Percentiles rank a stretch among this genome's conserved stretches.
phyloP scores from a whole-genome alignment of 2,797 vertebrate genomes.

The Rhynchonycteris naso region DNA sequence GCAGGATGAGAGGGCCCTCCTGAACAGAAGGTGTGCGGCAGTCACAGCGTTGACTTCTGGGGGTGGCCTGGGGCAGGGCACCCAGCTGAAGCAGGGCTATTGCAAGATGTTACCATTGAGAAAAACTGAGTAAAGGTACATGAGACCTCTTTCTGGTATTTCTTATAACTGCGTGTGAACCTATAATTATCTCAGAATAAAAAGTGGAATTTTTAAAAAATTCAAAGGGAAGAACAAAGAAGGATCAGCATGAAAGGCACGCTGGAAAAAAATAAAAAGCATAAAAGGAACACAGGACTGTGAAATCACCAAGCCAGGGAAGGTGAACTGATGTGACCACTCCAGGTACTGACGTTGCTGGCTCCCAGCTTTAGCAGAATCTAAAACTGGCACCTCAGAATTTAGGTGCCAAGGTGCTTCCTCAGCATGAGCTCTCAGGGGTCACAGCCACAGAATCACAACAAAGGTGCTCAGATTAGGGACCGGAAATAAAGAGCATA shows the following conservation, averaged over 20 bases:
- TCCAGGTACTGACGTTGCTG: not conserved
- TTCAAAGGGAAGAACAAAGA: not conserved
- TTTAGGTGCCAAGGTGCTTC: not conserved
- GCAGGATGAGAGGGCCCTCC: accelerated
- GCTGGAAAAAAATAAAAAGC: not conserved
- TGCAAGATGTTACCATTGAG: not conserved
- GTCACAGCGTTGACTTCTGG: not conserved
- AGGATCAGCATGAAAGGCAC: not conserved
- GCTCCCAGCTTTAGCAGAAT: not conserved
- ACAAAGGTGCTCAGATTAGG: not conserved
- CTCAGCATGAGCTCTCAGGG: not conserved
- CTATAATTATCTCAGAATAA: not conserved
- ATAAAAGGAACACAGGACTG: not conserved
- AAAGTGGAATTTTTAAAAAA: not conserved
- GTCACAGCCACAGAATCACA: too few species aligned
- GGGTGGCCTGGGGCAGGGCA: not conserved
- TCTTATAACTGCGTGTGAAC: not conserved
- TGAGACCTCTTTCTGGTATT: not conserved
- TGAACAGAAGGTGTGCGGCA: not conserved
- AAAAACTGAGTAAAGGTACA: not conserved
- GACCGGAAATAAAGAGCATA: not conserved
- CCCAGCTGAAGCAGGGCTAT: too few species aligned
- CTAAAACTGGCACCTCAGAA: not conserved
- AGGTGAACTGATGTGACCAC: not conserved
- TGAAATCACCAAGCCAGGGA: not conserved